Base-by-base conservation (phyloP, 2,113 vertebrate species). In the Xiphias gladius region DNA sequence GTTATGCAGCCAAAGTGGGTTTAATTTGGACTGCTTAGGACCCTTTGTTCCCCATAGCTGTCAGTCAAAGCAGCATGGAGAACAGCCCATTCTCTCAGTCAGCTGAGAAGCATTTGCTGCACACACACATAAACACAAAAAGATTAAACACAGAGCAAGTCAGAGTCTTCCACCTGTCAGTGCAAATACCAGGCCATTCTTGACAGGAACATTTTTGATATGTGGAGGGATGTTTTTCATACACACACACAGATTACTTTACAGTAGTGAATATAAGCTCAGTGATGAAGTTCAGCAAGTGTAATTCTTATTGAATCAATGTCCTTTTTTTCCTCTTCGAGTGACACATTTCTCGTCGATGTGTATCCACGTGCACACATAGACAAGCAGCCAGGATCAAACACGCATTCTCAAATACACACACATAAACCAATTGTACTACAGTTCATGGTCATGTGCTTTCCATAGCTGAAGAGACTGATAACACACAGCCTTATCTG, bases 401-500 rank as follows among this genome's bases (percentile, higher is more conserved):
- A 58, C 22, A 78, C 65, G 52, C 19, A 48, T 13, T 35, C 3
- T 17, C 68, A 73, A 59, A 75, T 55, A 73, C 57, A 58, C 54
- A 58, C 54, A 73, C 71, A 73, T 28, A 73, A 76, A 68, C 71
- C 76, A 65, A 71, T 58, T 73, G 76, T 55, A 50, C 61, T 65
- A 79, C 77, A 48, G 78, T 66, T 73, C 71, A 62, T 26, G 74
- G 76, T 83, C 72, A 73, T 86, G 87, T 89, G 89, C 78, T 91
- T 82, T 86, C 67, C 84, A 82, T 77, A 32, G 75, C 75, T 39
- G 64, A 83, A 19, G 82, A 61, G 55, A 65, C 73, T 39, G 86
- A 91, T 89, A 87, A 88, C 82, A n/a, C 72, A 71, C 69, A 65
- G 28, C 66, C 89, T 88, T 89, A 91, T 92, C 89, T 50, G 87